Evolutionary conservation across 2,797 vertebrate species (phyloP).

Genomic region (Pseudochromis fuscus): DNA sequence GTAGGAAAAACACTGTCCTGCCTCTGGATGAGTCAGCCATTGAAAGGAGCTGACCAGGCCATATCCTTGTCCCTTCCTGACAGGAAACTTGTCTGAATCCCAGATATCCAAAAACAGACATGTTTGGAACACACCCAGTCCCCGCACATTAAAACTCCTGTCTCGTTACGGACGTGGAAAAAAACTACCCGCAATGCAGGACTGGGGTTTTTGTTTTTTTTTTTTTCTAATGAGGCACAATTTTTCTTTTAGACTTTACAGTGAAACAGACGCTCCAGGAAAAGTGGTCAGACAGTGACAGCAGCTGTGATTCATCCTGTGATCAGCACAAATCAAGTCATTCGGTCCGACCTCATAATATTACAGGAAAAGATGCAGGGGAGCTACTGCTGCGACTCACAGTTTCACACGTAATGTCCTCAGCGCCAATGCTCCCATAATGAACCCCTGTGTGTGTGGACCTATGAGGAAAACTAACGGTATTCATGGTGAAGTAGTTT

Average conservation of each 20-base stretch:
- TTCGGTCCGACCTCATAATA: neutral
- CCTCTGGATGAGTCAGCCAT: constrained; percentile 78
- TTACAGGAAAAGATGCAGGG: too few relatives aligned
- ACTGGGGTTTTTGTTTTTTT: constrained; percentile 1
- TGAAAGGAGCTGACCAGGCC: constrained; percentile 68
- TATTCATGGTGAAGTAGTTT: constrained; percentile 21
- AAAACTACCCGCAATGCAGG: constrained; percentile 65
- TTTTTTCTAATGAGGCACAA: neutral
- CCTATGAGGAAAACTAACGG: constrained; percentile 54
- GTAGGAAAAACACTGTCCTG: constrained; percentile 54
- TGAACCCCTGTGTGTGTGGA: too few relatives aligned
- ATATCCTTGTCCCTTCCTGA: constrained; percentile 82
- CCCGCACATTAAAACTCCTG: constrained; percentile 51
- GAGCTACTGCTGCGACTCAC: neutral
- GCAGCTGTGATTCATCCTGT: constrained; percentile 20
- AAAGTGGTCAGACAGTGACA: constrained; percentile 18
- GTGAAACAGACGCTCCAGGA: constrained; percentile 5
- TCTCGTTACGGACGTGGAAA: constrained; percentile 44
- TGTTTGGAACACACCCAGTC: constrained; percentile 79
- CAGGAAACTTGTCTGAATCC: constrained; percentile 83
- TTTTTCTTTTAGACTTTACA: constrained; percentile 15
- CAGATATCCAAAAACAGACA: constrained; percentile 79
- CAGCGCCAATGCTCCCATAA: too few relatives aligned
- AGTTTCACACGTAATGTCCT: too few relatives aligned
- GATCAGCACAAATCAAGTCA: constrained; percentile 8